Base-by-base conservation (phyloP, 2,888 invertebrate genomes). In the Terebella lapidaria region DNA sequence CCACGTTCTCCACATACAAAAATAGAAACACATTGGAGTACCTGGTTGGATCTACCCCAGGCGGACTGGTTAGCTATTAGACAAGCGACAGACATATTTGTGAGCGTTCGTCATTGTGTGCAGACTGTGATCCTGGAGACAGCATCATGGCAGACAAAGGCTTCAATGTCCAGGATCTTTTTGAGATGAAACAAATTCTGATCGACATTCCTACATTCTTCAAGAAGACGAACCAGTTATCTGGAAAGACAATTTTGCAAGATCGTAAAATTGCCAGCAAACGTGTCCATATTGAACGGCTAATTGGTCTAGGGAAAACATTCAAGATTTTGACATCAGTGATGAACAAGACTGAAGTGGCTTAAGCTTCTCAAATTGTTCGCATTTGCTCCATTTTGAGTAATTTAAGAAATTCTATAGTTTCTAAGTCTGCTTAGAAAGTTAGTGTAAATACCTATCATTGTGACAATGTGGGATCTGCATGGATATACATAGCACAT, bases 21-120 rank as follows among this genome's bases (percentile, higher is more conserved):
- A 70, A 71, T 49, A 55, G 68, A 22, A 70, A 70, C 30, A 70
- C 71, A 20, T 58, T 67, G 1, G 70, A 70, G 59, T 54, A 64
- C 57, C 57, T 64, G 2, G 55, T 54, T 27, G 70, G 69, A 3
- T 18, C 51, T 5, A 63, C 67, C 24, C 68, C 71, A 24, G 69
- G 67, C 51, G 70, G 70, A 2, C 49, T 68, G 5, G 60, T 64
- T 2, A 58, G 60, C 2, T 70, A 60, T 57, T 67, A 64, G n/a
- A 63, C 67, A 1, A 70, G 70, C 59, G 70, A 70, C 18, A 4
- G 58, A 22, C 63, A 63, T 27, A 58, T 63, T n/a, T 22, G 25
- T 15, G 62, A 62, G 29, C 35, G 59, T n/a, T 28, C 26, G 15
- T 25, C n/a, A 47, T 52, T 59, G 2, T 2, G 24, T 15, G 18